A percentile compares a stretch with the other conserved stretches of the same genome.
Evolutionary conservation across 2,888 invertebrate genomes (phyloP).

Genomic region (Melitaea athalia): DNA sequence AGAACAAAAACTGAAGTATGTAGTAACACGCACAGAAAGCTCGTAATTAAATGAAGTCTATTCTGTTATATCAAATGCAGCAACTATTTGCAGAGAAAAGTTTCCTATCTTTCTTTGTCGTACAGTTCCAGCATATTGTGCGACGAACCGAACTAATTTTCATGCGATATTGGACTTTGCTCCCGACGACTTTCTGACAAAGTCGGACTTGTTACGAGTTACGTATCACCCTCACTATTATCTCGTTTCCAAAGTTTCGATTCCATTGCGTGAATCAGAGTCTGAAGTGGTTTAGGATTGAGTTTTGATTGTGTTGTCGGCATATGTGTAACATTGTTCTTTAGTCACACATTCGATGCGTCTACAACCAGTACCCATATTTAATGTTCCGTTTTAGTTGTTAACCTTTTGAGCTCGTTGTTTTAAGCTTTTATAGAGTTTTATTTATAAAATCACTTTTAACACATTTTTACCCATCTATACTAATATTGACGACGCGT

Average conservation of each 20-base stretch:
- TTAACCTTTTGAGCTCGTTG: too few relatives aligned
- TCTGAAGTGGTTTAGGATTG: slow-evolving; percentile 69
- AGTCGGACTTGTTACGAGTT: slow-evolving; percentile 41
- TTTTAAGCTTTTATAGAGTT: too few relatives aligned
- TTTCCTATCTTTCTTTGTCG: slow-evolving; percentile 33
- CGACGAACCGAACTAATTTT: slow-evolving; percentile 37
- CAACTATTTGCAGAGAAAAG: slow-evolving; percentile 21
- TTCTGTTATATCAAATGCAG: slow-evolving; percentile 10
- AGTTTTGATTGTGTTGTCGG: slow-evolving; percentile 72
- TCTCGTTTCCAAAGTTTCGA: slow-evolving; percentile 51
- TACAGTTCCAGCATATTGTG: slow-evolving; percentile 29
- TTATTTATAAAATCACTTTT: too few relatives aligned
- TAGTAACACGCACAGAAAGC: too few relatives aligned
- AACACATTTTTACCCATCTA: too few relatives aligned
- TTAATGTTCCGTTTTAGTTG: neutral
- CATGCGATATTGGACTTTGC: slow-evolving; percentile 40
- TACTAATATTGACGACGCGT: too few relatives aligned
- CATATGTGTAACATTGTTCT: slow-evolving; percentile 59
- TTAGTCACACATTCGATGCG: slow-evolving; percentile 52
- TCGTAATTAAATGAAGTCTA: slow-evolving; percentile 17
- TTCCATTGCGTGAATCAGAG: slow-evolving; percentile 64
- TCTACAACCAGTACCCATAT: neutral
- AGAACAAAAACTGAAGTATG: too few relatives aligned
- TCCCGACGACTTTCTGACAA: slow-evolving; percentile 33
- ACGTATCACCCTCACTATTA: slow-evolving; percentile 42